Conservation (phyloP, 2,888 invertebrate genomes). For the Homarus gammarus region DNA sequence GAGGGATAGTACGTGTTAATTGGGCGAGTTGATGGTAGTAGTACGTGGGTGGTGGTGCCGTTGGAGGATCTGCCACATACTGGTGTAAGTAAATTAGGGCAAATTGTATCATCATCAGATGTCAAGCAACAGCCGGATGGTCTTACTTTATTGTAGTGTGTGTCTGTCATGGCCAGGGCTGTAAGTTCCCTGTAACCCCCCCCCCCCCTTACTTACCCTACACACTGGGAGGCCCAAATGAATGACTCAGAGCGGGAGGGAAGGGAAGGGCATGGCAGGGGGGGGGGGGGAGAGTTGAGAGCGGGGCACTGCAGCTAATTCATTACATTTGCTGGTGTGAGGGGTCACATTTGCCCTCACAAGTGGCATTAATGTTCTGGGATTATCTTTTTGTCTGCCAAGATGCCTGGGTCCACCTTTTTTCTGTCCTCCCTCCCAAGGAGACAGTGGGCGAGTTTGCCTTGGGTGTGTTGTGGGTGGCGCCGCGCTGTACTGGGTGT, state of each 20-base stretch:
- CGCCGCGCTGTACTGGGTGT: too few species aligned
- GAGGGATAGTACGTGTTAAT: too few species aligned
- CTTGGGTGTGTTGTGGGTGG: not conserved
- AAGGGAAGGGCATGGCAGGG: not conserved
- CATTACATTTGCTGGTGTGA: not conserved
- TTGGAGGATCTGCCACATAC: too few species aligned
- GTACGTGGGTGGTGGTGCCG: too few species aligned
- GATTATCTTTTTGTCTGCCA: not conserved
- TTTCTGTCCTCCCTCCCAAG: not conserved
- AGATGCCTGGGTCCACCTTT: not conserved
- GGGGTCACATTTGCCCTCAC: not conserved
- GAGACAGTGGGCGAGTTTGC: not conserved
- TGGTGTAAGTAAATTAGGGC: too few species aligned
- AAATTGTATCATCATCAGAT: too few species aligned
- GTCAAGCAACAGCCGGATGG: too few species aligned
- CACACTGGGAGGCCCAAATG: not conserved
- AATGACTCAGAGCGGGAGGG: not conserved
- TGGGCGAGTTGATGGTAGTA: too few species aligned
- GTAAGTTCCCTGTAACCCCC: too few species aligned
- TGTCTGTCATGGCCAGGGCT: too few species aligned
- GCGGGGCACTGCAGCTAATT: not conserved
- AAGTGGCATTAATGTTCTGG: constrained; percentile 8
- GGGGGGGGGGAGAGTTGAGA: not conserved
- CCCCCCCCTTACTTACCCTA: not conserved
- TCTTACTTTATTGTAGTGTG: too few species aligned